A percentile compares a stretch with the other conserved stretches of the same genome.
Conservation (phyloP, 2,888 invertebrate genomes). For the Drosophila greeni region DNA sequence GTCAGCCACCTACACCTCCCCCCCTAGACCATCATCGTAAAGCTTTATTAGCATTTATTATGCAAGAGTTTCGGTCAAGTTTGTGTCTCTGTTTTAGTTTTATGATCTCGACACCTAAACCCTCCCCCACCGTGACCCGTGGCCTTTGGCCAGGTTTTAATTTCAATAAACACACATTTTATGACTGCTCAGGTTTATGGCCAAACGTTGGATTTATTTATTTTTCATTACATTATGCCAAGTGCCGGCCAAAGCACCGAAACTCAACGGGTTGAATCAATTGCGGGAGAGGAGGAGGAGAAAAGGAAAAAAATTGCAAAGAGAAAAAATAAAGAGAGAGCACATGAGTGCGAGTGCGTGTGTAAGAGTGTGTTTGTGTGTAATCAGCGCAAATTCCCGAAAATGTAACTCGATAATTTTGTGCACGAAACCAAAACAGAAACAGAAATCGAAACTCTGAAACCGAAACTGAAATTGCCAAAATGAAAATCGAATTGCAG, state of each 20-base stretch:
- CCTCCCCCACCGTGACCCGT: slow-evolving; percentile 7
- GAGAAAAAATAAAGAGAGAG: too few relatives aligned
- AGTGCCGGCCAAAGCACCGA: slow-evolving; percentile 14
- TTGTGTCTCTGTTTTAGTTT: slow-evolving; percentile 47
- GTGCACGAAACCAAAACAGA: slow-evolving; percentile 16
- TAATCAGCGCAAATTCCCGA: slow-evolving; percentile 33
- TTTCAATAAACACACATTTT: slow-evolving; percentile 63
- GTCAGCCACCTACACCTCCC: slow-evolving; percentile 10
- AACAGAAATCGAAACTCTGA: slow-evolving; percentile 29
- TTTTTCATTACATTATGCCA: slow-evolving; percentile 49
- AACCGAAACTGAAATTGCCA: slow-evolving; percentile 27
- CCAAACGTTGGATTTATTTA: slow-evolving; percentile 37
- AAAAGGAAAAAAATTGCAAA: too few relatives aligned
- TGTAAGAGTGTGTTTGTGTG: slow-evolving; percentile 27
- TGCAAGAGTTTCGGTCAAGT: slow-evolving; percentile 57
- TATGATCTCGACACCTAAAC: slow-evolving; percentile 54
- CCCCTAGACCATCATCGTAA: slow-evolving; percentile 59
- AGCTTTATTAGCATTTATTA: slow-evolving; percentile 76
- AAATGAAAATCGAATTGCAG: slow-evolving; percentile 36
- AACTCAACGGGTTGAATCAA: slow-evolving; percentile 22
- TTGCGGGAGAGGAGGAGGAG: too few relatives aligned
- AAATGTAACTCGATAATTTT: slow-evolving; percentile 39
- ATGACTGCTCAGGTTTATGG: slow-evolving; percentile 47
- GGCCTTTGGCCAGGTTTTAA: slow-evolving; percentile 43
- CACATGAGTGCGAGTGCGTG: too few relatives aligned